Evolutionary conservation across 2,797 vertebrate genomes (phyloP).

Genomic region (Taenioides sp.): DNA sequence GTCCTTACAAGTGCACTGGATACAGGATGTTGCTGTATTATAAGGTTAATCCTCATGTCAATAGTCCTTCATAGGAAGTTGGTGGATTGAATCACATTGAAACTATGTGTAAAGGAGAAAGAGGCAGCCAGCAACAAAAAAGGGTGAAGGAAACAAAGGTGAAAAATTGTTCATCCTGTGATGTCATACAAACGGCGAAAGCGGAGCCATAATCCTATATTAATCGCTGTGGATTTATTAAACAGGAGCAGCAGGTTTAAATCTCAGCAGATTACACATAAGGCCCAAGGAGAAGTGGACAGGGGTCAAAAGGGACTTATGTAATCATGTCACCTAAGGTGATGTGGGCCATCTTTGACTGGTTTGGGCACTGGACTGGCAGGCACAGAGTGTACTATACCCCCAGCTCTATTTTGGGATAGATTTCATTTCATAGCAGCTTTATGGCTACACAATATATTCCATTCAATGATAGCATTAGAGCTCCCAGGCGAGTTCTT

Average conservation of each 20-base stretch:
- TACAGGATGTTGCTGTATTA: conserved; percentile 54
- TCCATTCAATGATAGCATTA: not conserved
- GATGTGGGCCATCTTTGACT: conserved; percentile 56
- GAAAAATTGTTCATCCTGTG: conserved; percentile 61
- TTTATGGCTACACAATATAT: not conserved
- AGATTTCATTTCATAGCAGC: not conserved
- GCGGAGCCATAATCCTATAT: conserved; percentile 77
- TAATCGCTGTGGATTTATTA: conserved; percentile 79
- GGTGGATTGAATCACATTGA: conserved; percentile 12
- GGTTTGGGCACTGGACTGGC: conserved; percentile 9
- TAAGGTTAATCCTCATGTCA: conserved; percentile 63
- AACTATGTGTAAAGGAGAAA: conserved; percentile 12
- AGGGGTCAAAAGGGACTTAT: conserved; percentile 42
- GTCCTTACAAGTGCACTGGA: conserved; percentile 33
- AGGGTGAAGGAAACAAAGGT: conserved; percentile 22
- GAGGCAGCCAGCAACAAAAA: conserved; percentile 10
- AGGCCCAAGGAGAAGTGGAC: conserved; percentile 66
- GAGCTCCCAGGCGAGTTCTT: not conserved
- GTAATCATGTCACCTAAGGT: conserved; percentile 73
- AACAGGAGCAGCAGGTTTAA: conserved; percentile 81
- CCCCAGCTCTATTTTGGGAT: not conserved
- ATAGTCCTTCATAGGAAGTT: conserved; percentile 51
- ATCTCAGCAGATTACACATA: conserved; percentile 78
- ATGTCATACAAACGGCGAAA: conserved; percentile 67
- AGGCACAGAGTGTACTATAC: not conserved